phyloP scores from a whole-genome alignment of 2,888 invertebrate species.

The Cotesia congregata region DNA sequence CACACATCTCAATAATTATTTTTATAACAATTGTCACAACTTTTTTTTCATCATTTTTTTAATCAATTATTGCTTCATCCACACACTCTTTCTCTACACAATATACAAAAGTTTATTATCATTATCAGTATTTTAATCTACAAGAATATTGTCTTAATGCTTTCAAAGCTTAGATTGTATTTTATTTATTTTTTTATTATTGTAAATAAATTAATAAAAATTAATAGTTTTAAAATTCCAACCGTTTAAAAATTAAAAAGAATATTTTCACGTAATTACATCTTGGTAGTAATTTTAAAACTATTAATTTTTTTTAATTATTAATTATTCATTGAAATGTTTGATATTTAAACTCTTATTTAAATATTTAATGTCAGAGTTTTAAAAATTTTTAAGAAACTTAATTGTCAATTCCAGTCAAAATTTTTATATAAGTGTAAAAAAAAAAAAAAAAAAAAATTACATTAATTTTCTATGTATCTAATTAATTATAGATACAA shows the following conservation, averaged over 20 bases:
- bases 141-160: not conserved
- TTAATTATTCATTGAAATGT: not conserved
- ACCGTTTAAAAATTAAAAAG: not conserved
- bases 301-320: not conserved
- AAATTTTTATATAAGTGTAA: not conserved
- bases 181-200: not conserved
- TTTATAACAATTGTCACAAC: not conserved
- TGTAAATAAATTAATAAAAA: not conserved
- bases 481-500: not conserved
- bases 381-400: not conserved
- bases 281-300: not conserved
- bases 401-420: not conserved
- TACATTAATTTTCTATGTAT: not conserved
- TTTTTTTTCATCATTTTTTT: not conserved
- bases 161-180: not conserved
- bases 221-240: not conserved
- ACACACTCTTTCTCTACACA: not conserved
- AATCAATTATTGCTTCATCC: not conserved
- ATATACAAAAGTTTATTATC: not conserved
- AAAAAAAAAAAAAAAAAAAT: not conserved
- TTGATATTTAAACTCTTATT: too few species aligned
- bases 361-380: not conserved
- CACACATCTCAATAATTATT: conserved; percentile 1
- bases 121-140: not conserved
- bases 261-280: not conserved